Evolutionary conservation across 2,888 invertebrate genomes (phyloP).

Genomic region (Pheosia tremula): DNA sequence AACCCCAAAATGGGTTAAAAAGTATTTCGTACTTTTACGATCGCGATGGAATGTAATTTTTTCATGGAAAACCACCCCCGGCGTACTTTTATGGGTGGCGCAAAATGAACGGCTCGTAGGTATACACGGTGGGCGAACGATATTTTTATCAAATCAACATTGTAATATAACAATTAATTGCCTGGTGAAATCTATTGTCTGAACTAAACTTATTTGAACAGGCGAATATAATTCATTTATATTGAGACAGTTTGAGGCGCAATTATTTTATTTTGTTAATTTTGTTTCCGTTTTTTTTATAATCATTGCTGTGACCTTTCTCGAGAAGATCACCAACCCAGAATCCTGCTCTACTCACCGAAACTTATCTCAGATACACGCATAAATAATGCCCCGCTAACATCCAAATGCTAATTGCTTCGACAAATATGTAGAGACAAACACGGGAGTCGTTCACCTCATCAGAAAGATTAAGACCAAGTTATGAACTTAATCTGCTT

Average conservation of each 20-base stretch:
- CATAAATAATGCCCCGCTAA: neutral
- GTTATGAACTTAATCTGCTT: constrained; percentile 12
- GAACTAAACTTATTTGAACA: too few species aligned
- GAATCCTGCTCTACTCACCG: neutral
- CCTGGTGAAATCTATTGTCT: neutral
- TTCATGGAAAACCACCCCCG: constrained; percentile 1
- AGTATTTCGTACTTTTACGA: constrained; percentile 4
- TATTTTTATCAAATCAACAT: neutral
- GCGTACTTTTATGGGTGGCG: neutral
- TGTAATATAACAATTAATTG: neutral
- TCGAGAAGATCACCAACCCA: too few species aligned
- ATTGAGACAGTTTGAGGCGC: too few species aligned
- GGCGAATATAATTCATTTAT: too few species aligned
- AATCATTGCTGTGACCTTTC: too few species aligned
- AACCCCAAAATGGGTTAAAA: constrained; percentile 16
- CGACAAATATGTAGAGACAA: constrained; percentile 6
- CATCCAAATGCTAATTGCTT: neutral
- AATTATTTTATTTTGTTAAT: too few species aligned
- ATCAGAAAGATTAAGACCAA: constrained; percentile 7
- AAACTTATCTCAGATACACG: neutral
- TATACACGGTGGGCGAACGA: neutral
- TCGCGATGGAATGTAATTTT: constrained; percentile 1
- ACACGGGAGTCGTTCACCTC: constrained; percentile 13
- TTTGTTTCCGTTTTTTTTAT: too few species aligned
- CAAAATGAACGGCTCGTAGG: neutral